Base-by-base conservation (phyloP, 2,797 vertebrate species). In the Lates japonicus region DNA sequence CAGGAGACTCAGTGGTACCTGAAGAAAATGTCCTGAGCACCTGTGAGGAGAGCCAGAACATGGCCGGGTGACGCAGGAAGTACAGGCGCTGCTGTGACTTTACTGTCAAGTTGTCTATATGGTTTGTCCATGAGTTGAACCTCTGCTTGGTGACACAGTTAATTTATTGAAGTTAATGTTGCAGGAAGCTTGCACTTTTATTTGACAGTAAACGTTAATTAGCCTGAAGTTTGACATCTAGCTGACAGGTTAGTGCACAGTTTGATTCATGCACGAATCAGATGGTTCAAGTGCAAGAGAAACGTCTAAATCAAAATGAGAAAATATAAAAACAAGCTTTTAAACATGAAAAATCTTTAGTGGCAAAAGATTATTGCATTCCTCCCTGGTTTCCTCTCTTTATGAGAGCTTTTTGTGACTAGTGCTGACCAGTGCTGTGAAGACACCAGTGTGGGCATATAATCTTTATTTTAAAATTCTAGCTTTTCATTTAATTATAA, bases 401-500 rank as follows among this genome's bases (percentile, higher is more conserved):
- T 4, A 52, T 31, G 25, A 1, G 16, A 74, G 25, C 13, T 16
- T 65, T 68, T 69, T 59, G 33, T 31, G 57, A 48, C 37, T n/a
- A 51, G 52, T 65, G 48, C 76, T 48, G 22, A 82, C 41, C 11
- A 52, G 11, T 39, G 31, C 62, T 70, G 2, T 67, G 17, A 76
- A 44, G 62, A 72, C 70, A 58, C 31, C 70, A 61, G 22, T 71
- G 58, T 58, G 55, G 61, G 33, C 51, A 46, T 60, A 58, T 65
- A 76, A 65, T 52, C 68, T 60, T 59, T 66, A 81, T 80, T 81
- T 78, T 49, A 68, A 62, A 74, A 76, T 71, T 80, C 81, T 51
- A 74, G 70, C 76, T 63, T 82, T 84, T 88, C 71, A 76, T 80
- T 80, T 69, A 84, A 83, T 80, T 79, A 64, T 76, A 77, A 87